Evolutionary conservation across 2,113 vertebrate genomes (phyloP), one percentile per base, ranked within the genome.

Genomic region (Ceyx melanurus): DNA sequence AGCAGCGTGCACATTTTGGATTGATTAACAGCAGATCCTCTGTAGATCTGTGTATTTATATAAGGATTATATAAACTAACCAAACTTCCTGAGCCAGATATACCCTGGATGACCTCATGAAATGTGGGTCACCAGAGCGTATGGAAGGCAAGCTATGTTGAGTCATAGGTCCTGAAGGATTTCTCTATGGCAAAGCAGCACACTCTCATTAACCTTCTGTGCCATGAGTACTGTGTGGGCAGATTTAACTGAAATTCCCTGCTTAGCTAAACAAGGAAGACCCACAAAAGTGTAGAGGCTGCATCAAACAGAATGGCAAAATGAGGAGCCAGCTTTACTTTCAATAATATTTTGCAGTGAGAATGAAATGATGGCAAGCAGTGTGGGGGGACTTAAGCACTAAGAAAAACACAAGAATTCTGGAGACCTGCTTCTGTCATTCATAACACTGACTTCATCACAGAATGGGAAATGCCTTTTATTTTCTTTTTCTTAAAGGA

Each of bases 141-240:
- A 40, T 1, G 1, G 68, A 54, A 87, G 31, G 56, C n/a, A 79
- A 91, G 64, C 51, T 73, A 73, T 13, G 37, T 56, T 54, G 60
- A 77, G 56, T 73, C 71, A 82, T 1, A 57, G 66, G 66, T 62
- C 58, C 71, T 73, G 84, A 54, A 62, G 71, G 7, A 25, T 82
- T 93, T 82, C 66, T 51, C 48, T 81, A 13, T 51, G 46, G 78
- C 74, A 90, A 92, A 91, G 28, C 66, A 93, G 58, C 50, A 87
- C 16, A n/a, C 31, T 60, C 45, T 73, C 35, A 72, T 84, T 31
- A 82, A 35, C 33, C 54, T 86, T 43, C 86, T 91, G 42, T 85
- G 86, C 58, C 56, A 64, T 50, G 20, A 93, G 33, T 37, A 33
- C 33, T 40, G 57, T 40, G 57, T 23, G 70, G 45, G 68, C 10